Base-by-base conservation (phyloP, 2,113 vertebrate genomes). In the Tachycineta bicolor region DNA sequence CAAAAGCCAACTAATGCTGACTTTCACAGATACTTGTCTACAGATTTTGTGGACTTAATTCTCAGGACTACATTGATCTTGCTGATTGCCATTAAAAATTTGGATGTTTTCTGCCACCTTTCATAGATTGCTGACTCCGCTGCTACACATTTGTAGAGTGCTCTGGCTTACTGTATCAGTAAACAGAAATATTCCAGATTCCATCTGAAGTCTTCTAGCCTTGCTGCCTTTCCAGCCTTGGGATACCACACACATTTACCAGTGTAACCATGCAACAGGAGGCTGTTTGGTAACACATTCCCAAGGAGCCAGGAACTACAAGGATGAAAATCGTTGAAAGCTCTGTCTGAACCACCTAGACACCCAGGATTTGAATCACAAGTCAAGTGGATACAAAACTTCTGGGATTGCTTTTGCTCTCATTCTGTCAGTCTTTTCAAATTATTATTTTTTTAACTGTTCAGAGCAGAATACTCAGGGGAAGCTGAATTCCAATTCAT, bases 371-470 rank as follows among this genome's bases (percentile, higher is more conserved):
- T 63, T 81, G 79, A 94, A 50, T 92, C 87, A 92, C 47, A 86
- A 47, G 9, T 70, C 46, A 82, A 77, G 79, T 56, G 41, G 53
- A 49, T 90, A 80, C 79, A 94, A 89, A 92, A 94, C 47, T 94
- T 95, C 82, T 81, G 90, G 87, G 89, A 90, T 43, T 88, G 59
- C 64, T 93, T 94, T 83, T 96, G 71, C 78, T 87, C 82, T 88
- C 85, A 91, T 77, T 90, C 88, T 96, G 92, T 89, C 92, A 92
- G 71, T 94, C 68, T 67, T 75, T 64, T 49, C 67, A 95, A 91
- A 85, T 50, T 0, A 31, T 65, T 49, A 31, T 63, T 78, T 92
- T 77, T 76, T 65, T 7, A 25, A 79, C n/a, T 58, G 12, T 53
- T 94, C 78, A 26, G 56, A 59, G 12, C 60, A 81, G 87, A 92